Conservation (phyloP, 2,113 vertebrate genomes). For the Mirza zaza region DNA sequence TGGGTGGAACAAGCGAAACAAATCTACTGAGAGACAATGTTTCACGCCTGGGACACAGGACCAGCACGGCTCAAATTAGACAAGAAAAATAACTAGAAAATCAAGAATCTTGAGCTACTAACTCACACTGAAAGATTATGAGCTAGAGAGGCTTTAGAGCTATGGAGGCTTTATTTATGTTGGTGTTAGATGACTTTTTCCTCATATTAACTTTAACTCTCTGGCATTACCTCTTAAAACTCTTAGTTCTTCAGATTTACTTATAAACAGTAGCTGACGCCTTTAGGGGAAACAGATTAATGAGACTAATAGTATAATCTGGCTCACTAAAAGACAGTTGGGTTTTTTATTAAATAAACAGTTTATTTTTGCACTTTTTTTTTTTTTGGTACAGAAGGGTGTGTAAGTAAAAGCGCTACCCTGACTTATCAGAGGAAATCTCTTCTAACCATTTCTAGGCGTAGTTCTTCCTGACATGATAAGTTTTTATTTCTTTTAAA, state of each 20-base stretch:
- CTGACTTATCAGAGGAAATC: background rate
- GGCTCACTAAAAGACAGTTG: background rate
- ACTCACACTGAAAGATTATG: background rate
- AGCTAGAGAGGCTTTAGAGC: background rate
- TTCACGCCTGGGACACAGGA: background rate
- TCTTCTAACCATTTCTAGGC: background rate
- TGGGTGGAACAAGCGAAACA: background rate
- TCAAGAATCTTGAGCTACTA: background rate
- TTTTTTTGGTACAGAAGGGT: background rate
- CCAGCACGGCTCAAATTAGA: background rate
- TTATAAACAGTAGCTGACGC: background rate
- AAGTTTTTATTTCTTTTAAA: constrained; percentile 2
- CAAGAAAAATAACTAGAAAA: background rate
- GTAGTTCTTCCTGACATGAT: background rate
- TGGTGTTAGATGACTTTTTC: background rate
- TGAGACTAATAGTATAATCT: background rate
- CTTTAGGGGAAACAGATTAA: background rate
- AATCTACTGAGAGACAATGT: background rate
- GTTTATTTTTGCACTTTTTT: background rate
- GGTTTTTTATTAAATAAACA: background rate
- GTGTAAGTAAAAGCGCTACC: background rate
- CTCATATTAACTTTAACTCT: background rate
- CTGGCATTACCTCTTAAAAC: constrained; percentile 16
- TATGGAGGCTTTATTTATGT: background rate
- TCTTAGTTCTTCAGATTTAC: constrained; percentile 2